Evolutionary conservation across 2,113 vertebrate species (phyloP), one percentile per base, ranked within the genome.

Genomic region (Patagioenas fasciata): DNA sequence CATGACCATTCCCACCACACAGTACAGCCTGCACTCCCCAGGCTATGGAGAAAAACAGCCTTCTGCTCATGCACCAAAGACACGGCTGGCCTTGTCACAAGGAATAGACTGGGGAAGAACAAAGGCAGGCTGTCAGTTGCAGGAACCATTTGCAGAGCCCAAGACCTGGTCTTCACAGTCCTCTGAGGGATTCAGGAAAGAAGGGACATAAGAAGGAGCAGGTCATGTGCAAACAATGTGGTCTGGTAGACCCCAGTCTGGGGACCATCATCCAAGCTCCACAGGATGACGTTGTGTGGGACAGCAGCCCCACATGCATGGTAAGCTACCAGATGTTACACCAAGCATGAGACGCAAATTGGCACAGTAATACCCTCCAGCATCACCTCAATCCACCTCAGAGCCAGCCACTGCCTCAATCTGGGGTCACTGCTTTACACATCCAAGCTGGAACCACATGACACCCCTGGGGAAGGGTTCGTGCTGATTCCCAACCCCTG

Each of bases 371-470:
- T 20, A 82, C 31, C 28, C 31, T 66, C 16, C 51, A 66, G 28
- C 34, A 73, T 42, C 86, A 92, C 28, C 38, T 42, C 1, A 0
- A 34, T 17, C 14, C 29, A 61, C 38, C n/a, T 36, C 62, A 93
- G 66, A 82, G 47, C n/a, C 5, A 2, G 24, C 12, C 34, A 48
- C 36, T 69, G 51, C 12, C 38, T 62, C 15, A 89, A 0, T 7
- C 14, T 0, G 1, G 42, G 17, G 11, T 54, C 60, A 66, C 7
- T 77, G 88, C 66, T 19, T 20, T 0, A 0, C 2, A 0, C 38
- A 57, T 53, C 54, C 61, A 58, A 87, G 44, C 11, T 2, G 0
- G 1, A 48, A 74, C 44, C 17, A 81, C 29, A n/a, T 40, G 28
- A 32, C 32, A 67, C 44, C 40, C 44, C 31, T 0, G 0, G 8